Base-by-base conservation (phyloP, 2,888 invertebrate genomes). In the Eristalis tenax region DNA sequence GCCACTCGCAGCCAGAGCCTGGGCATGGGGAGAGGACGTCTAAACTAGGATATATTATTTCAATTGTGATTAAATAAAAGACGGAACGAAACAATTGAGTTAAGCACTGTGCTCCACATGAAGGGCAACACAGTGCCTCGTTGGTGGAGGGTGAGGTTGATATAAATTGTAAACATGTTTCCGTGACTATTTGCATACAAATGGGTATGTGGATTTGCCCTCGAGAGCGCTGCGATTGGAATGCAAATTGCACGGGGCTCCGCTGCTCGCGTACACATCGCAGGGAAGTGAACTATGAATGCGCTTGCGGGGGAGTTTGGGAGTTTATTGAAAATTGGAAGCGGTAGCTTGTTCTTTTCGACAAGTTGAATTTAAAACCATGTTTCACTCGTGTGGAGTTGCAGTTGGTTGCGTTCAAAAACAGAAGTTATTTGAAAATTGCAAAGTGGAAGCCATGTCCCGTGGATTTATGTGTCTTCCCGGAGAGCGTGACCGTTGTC, bases 41-140 rank as follows among this genome's bases (percentile, higher is more conserved):
- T 50, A 18, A 50, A 50, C 50, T 50, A 50, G 50, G 50, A 50
- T 50, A 50, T 50, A 50, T 50, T 50, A 50, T 50, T 50, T 50
- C 50, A 50, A 50, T 50, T 50, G 50, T 50, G 50, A 50, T 50
- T 50, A 50, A 50, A 50, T 50, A 50, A 50, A 50, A 50, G 50
- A 50, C 50, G 50, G 8, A 50, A 50, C 18, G 50, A 50, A 50
- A 50, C 50, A 50, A 50, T 50, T 18, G 50, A 50, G 50, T 50
- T 50, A 50, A 50, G 50, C 50, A 50, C 50, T 18, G 50, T 18
- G 50, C 50, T 50, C 18, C 18, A 50, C 50, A 50, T 50, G 50
- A 50, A 50, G 2, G 8, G 18, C 10, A 50, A n/a, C 5, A 18
- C 8, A n/a, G 50, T 18, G 18, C n/a, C n/a, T n/a, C n/a, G 15